Conservation (phyloP, 2,888 invertebrate species). For the Phengaris arion region DNA sequence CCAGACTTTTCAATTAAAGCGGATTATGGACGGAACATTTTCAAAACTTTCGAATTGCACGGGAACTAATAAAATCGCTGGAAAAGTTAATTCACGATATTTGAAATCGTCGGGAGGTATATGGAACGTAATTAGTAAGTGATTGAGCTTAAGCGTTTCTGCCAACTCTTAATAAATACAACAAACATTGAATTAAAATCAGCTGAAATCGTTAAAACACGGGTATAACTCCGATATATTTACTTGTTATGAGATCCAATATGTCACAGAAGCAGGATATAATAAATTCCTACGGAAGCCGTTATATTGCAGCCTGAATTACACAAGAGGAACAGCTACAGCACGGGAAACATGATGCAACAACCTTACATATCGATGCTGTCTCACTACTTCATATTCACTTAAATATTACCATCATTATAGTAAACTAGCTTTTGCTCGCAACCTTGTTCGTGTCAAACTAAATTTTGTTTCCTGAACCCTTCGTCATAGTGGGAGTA, state of each 20-base stretch:
- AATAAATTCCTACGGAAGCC: neutral
- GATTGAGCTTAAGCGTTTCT: neutral
- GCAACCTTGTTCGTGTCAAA: too few species aligned
- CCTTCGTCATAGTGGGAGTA: too few species aligned
- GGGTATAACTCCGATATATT: too few species aligned
- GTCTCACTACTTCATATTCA: neutral
- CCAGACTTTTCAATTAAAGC: conserved; percentile 6
- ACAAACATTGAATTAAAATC: neutral
- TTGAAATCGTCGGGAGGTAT: neutral
- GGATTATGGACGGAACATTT: neutral
- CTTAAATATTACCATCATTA: neutral
- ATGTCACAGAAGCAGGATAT: conserved; percentile 5
- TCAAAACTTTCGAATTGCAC: conserved; percentile 3
- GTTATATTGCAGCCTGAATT: neutral
- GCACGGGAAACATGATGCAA: conserved; percentile 1
- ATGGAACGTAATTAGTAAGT: neutral
- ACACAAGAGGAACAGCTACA: neutral
- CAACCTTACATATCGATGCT: neutral
- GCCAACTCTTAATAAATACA: neutral
- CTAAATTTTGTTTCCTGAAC: too few species aligned
- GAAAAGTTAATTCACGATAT: neutral
- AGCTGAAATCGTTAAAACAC: neutral
- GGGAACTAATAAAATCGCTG: neutral
- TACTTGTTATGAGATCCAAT: neutral
- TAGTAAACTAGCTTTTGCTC: neutral